phyloP scores from a whole-genome alignment of 2,888 invertebrate species.

The Leptothorax acervorum region DNA sequence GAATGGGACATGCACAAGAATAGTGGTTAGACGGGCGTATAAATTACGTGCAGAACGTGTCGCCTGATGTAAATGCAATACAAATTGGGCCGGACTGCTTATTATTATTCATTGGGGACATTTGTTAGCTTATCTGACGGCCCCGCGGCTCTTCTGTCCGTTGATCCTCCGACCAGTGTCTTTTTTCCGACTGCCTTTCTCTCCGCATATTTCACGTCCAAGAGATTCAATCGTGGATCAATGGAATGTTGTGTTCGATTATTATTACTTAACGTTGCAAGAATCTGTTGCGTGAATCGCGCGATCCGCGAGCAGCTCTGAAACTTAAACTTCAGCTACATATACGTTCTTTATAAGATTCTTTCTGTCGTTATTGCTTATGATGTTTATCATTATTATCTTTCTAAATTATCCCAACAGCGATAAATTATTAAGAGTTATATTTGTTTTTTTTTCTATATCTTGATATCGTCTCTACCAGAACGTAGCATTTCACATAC shows the following conservation, averaged over 20 bases:
- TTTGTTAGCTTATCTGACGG: conserved; percentile 83
- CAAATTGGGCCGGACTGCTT: conserved; percentile 81
- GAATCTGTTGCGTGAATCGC: conserved; percentile 54
- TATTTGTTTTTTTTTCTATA: neutral
- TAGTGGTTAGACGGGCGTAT: conserved; percentile 68
- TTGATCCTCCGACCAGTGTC: conserved; percentile 49
- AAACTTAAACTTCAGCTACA: neutral
- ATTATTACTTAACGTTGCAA: conserved; percentile 64
- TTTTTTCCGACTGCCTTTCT: conserved; percentile 32
- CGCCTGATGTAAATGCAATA: conserved; percentile 81
- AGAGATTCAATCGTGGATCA: conserved; percentile 41
- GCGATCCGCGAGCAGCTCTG: neutral
- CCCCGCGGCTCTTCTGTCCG: conserved; percentile 53
- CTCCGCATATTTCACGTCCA: conserved; percentile 26
- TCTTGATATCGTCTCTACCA: neutral
- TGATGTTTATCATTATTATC: neutral
- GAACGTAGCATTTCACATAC: conserved; percentile 1
- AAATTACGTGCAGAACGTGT: conserved; percentile 77
- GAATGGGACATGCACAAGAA: conserved; percentile 31
- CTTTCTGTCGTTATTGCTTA: neutral
- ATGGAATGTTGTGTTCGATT: conserved; percentile 45
- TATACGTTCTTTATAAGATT: neutral
- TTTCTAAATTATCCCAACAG: neutral
- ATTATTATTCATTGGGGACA: conserved; percentile 83
- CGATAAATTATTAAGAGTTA: neutral